Evolutionary conservation across 2,113 vertebrate species (phyloP).

Genomic region (Tenebrosternarchus preto): DNA sequence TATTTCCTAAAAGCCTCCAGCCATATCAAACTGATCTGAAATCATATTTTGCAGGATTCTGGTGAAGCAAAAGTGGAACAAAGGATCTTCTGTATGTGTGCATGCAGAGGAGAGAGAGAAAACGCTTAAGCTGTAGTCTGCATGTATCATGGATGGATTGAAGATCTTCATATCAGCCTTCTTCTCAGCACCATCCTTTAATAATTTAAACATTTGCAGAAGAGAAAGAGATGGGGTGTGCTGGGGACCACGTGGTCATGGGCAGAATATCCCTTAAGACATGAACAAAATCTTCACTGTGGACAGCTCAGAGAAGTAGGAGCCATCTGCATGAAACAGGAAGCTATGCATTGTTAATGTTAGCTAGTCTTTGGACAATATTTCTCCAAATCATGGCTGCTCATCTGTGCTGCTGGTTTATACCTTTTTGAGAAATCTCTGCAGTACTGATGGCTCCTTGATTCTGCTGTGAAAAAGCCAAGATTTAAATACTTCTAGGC

Average conservation of each 20-base stretch:
- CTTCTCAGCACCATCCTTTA: conserved; percentile 59
- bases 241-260: background rate
- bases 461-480: too few species aligned
- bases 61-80: background rate
- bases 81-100: background rate
- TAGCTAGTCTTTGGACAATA: background rate
- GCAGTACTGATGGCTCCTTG: too few species aligned
- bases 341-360: background rate
- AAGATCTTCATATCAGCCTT: conserved; percentile 56
- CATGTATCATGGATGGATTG: conserved; percentile 48
- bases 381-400: background rate
- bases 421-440: too few species aligned
- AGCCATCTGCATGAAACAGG: background rate
- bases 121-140: conserved; percentile 18
- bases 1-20: background rate
- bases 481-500: too few species aligned
- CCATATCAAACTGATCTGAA: conserved; percentile 7
- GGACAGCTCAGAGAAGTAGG: background rate
- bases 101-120: background rate
- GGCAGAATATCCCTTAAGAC: background rate
- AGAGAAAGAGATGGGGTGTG: background rate
- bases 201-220: conserved; percentile 67
- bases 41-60: background rate
- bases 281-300: background rate
- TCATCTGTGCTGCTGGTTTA: background rate